Percentiles rank a stretch among this genome's conserved stretches.
These are phyloP conservation scores for Campaea margaritaria DNA, from an alignment of 2,888 invertebrate species.

Conservation along the genomic window DNA sequence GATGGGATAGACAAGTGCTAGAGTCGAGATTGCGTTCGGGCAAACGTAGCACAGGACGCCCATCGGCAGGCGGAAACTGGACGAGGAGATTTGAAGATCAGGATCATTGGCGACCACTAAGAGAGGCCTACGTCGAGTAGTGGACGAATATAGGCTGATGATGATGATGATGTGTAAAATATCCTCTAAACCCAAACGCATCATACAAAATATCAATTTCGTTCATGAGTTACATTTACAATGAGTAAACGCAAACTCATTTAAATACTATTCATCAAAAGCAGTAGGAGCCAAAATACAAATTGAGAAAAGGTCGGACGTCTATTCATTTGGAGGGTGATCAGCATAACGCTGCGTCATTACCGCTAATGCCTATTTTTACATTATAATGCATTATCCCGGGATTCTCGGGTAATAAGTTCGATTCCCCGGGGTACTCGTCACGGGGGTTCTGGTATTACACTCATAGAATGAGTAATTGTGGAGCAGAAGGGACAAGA, in stretches of 20 bases:
- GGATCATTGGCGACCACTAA: too few species aligned
- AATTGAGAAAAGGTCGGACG: constrained; percentile 41
- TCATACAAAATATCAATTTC: too few species aligned
- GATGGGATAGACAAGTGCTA: too few species aligned
- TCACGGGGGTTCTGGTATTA: constrained; percentile 64
- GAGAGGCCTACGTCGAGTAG: too few species aligned
- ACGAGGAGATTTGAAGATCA: too few species aligned
- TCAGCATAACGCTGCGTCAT: constrained; percentile 72
- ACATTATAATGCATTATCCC: constrained; percentile 64
- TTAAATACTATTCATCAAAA: constrained; percentile 37
- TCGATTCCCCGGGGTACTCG: constrained; percentile 66
- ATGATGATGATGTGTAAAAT: too few species aligned
- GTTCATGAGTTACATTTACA: too few species aligned
- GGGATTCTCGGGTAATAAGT: constrained; percentile 63
- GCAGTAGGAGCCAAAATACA: constrained; percentile 37
- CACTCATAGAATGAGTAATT: constrained; percentile 52
- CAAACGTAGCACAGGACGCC: too few species aligned
- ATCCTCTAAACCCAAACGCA: too few species aligned
- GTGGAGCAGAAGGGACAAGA: constrained; percentile 4
- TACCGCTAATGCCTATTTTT: constrained; percentile 66
- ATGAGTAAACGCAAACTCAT: constrained; percentile 30
- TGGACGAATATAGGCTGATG: too few species aligned
- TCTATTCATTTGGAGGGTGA: constrained; percentile 54
- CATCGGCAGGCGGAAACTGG: too few species aligned
- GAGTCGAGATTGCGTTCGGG: too few species aligned